Base-by-base conservation (phyloP, 92 coral and sea anemone species). In the Actinernus sp. region DNA sequence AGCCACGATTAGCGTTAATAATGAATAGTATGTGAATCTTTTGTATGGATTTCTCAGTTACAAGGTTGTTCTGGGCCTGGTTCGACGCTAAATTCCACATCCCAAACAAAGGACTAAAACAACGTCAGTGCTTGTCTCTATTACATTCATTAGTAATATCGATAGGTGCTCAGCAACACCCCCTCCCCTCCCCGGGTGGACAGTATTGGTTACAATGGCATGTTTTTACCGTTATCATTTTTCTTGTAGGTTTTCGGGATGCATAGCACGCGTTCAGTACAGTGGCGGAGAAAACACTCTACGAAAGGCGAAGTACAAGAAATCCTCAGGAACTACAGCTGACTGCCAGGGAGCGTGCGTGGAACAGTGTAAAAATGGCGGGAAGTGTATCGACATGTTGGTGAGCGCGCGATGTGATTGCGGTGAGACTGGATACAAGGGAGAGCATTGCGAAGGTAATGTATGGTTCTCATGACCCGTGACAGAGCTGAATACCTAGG, bases 281-380 rank as follows among this genome's bases (percentile, higher is more conserved):
- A 57, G 65, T 47, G 58, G 57, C 66, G 63, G 78, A 23, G 61
- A 70, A 38, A 57, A 39, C 2, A 57, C 32, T 28, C 39, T 70
- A 31, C 66, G 66, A 36, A 29, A 34, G 26, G 66, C 48, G 10
- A 55, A 37, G 24, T 56, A 55, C 58, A 55, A 17, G 18, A 70
- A 45, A 14, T 70, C 66, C 17, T 41, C 19, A 5, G 66, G 78
- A 16, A 70, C 66, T 22, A 70, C 78, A 9, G 9, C 37, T 9
- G 65, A 52, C 52, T 83, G 90, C 49, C 16, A 26, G 1, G 90
- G 90, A 28, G 84, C 84, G 49, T 83, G 90, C 61, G 64, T n/a
- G 2, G 24, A 26, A 17, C 16, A 45, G 53, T 83, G 90, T 36
- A 46, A 57, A 48, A 76, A 83, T 69, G 84, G 60, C 52, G 90